Conservation (phyloP, 2,888 invertebrate genomes). For the Trichopria drosophilae region DNA sequence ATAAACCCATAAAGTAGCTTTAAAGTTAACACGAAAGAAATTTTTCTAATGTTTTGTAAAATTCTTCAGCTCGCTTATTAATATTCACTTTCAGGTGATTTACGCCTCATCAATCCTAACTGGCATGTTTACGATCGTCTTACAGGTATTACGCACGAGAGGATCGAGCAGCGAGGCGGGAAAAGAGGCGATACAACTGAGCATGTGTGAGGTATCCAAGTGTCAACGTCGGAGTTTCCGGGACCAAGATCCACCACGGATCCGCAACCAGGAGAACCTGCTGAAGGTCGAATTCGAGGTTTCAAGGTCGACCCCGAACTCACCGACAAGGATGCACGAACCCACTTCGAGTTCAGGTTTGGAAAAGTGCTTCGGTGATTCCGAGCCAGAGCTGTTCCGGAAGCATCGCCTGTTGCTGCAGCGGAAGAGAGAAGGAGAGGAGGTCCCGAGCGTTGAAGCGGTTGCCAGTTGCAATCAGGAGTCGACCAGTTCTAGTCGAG, state of each 20-base stretch:
- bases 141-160: too few species aligned
- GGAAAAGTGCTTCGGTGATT: slow-evolving; percentile 49
- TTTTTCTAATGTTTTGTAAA: too few species aligned
- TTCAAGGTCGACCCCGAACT: slow-evolving; percentile 28
- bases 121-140: too few species aligned
- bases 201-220: slow-evolving; percentile 51
- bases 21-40: too few species aligned
- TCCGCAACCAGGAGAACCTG: slow-evolving; percentile 40
- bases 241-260: slow-evolving; percentile 53
- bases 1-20: too few species aligned
- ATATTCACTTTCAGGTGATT: too few species aligned
- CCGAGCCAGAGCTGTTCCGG: slow-evolving; percentile 39
- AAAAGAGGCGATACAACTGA: too few species aligned
- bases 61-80: too few species aligned
- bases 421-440: slow-evolving; percentile 33
- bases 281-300: slow-evolving; percentile 42
- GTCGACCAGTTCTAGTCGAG: slow-evolving; percentile 40
- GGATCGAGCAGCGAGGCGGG: too few species aligned
- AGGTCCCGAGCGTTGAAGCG: slow-evolving; percentile 19
- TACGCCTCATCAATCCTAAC: too few species aligned
- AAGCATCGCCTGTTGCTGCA: slow-evolving; percentile 40
- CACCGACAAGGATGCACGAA: slow-evolving; percentile 43
- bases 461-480: slow-evolving; percentile 37
- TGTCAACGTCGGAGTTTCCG: slow-evolving; percentile 48
- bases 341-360: slow-evolving; percentile 43